Evolutionary conservation across 2,888 invertebrate genomes (phyloP), one percentile per base, ranked within the genome.

Genomic region (Noctuana brunneofusca): DNA sequence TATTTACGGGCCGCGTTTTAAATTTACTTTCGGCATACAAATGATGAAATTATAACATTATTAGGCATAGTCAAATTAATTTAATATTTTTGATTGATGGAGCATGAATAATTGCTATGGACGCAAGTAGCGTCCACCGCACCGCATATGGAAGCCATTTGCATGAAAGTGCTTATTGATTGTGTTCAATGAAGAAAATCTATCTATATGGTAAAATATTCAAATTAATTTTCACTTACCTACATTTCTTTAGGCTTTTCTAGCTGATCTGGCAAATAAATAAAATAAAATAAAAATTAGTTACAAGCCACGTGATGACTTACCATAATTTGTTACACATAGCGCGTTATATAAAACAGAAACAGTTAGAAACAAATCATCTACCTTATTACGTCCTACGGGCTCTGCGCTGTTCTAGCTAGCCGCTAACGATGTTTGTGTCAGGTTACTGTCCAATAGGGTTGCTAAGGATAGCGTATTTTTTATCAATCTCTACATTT

Each of bases 141-240:
- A 8, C 46, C 46, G 20, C 12, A 20, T 22, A 46, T 20, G 46
- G 46, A 46, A 46, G 3, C 3, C 46, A 46, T 46, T 46, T 18
- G 18, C 46, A 16, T 20, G 20, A 46, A 46, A 18, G 20, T 46
- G 46, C 18, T 46, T 46, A 46, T 46, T 46, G 20, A 46, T 46
- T 46, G 20, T 16, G 18, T 20, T 20, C 12, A 46, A 20, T 20
- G 20, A 46, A 46, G 20, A 46, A 46, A 46, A 46, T 20, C 46
- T 18, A 46, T 46, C 46, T 46, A 46, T 46, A 46, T 46, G 46
- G 20, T 46, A 46, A 46, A 46, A 46, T 46, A 46, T 46, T 18
- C 18, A 20, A 46, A 46, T 46, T 46, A 8, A 46, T 46, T 46
- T 46, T 46, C 46, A 20, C 46, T 46, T 46, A 20, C 46, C 22